Percentiles rank a stretch among this genome's conserved stretches.
Evolutionary conservation across 2,888 invertebrate species (phyloP).

Genomic region (Eristalis arbustorum): DNA sequence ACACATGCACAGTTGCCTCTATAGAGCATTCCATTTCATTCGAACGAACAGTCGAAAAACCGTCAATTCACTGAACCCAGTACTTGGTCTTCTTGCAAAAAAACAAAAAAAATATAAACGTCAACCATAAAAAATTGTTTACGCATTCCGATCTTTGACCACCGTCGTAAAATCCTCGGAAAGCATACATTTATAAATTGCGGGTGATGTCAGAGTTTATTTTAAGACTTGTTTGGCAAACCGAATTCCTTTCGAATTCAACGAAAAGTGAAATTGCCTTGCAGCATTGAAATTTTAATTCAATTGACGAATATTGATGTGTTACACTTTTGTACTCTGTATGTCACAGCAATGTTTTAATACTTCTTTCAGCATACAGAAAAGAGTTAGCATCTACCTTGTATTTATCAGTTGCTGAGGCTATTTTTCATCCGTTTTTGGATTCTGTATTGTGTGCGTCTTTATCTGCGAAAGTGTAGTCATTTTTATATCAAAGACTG

Average conservation of each 20-base stretch:
- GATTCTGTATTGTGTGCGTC: conserved; percentile 20
- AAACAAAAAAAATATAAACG: background rate
- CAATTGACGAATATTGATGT: conserved; percentile 30
- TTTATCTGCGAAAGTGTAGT: conserved; percentile 55
- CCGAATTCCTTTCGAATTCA: conserved; percentile 32
- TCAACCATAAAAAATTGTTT: background rate
- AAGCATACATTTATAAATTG: conserved; percentile 30
- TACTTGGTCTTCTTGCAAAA: conserved; percentile 17
- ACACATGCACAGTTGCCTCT: conserved; percentile 29
- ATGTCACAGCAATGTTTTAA: conserved; percentile 6
- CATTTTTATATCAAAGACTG: conserved; percentile 30
- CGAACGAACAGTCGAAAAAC: conserved; percentile 3
- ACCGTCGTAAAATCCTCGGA: background rate
- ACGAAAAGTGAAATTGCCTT: conserved; percentile 29
- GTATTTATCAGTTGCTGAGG: conserved; percentile 26
- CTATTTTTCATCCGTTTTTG: conserved; percentile 46
- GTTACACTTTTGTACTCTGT: background rate
- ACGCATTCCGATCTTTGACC: conserved; percentile 32
- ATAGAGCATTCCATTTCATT: conserved; percentile 21
- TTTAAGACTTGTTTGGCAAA: conserved; percentile 32
- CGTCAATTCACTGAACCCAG: background rate
- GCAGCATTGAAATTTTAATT: background rate
- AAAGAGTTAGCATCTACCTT: conserved; percentile 42
- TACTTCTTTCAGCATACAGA: conserved; percentile 17
- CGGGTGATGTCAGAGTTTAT: conserved; percentile 62